A percentile compares a stretch with the other conserved stretches of the same genome.
Evolutionary conservation across 2,113 vertebrate species (phyloP).

Genomic region (Macaca mulatta): DNA sequence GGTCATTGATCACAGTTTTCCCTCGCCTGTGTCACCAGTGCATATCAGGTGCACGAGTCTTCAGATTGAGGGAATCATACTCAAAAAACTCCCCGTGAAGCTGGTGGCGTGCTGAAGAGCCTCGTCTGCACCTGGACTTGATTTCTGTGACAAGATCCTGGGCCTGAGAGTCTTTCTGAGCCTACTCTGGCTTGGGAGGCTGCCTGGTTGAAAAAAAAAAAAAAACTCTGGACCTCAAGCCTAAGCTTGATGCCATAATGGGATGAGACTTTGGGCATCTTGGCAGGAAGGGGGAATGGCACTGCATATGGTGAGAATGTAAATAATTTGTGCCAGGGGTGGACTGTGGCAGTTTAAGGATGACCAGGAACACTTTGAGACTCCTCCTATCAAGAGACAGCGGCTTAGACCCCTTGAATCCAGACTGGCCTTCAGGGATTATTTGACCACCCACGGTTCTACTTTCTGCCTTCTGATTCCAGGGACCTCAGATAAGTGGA

Average conservation of each 20-base stretch:
- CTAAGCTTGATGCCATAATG: background rate
- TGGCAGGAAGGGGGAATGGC: background rate
- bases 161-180: background rate
- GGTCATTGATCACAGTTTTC: background rate
- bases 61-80: background rate
- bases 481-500: too few relatives aligned
- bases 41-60: background rate
- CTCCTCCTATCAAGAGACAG: background rate
- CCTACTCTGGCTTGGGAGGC: too few relatives aligned
- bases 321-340: background rate
- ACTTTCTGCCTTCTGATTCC: too few relatives aligned
- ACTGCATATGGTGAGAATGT: background rate
- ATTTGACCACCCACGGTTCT: background rate
- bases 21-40: background rate
- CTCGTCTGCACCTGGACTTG: background rate
- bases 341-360: background rate
- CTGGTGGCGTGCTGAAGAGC: fast-evolving
- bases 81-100: background rate
- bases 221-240: background rate
- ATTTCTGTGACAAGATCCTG: background rate
- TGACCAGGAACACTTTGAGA: background rate
- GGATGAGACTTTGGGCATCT: background rate
- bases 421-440: background rate
- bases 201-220: too few relatives aligned
- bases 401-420: background rate